These are phyloP conservation scores for Paramuricea clavata DNA, from an alignment of 92 coral and sea anemone genomes.

Conservation along the genomic window DNA sequence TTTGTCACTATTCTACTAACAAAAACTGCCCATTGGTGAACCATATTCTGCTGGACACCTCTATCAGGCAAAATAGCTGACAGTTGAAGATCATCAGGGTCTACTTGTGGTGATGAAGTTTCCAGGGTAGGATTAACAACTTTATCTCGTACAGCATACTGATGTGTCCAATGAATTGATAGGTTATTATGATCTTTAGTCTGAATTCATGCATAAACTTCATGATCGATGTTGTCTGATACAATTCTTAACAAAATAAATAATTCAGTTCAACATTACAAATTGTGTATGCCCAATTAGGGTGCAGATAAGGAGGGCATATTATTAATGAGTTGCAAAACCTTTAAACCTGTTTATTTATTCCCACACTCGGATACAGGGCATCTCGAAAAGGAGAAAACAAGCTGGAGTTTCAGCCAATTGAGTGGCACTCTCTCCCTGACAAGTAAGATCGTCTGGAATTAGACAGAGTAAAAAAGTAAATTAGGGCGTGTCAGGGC, in stretches of 20 bases:
- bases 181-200: slow-evolving; percentile 33
- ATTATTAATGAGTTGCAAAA: too few species aligned
- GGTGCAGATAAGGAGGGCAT: too few species aligned
- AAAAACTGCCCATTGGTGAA: slow-evolving; percentile 47
- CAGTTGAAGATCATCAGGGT: slow-evolving; percentile 43
- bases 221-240: slow-evolving; percentile 49
- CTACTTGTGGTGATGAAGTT: slow-evolving; percentile 20
- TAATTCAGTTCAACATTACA: too few species aligned
- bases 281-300: too few species aligned
- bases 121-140: slow-evolving; percentile 20
- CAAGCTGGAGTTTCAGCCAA: too few species aligned
- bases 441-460: too few species aligned
- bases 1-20: slow-evolving; percentile 35
- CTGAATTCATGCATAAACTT: slow-evolving; percentile 60
- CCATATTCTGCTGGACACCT: slow-evolving; percentile 15
- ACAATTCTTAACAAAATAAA: slow-evolving; percentile 43
- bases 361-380: too few species aligned
- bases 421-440: too few species aligned
- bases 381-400: too few species aligned
- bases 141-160: slow-evolving; percentile 42
- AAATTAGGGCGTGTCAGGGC: too few species aligned
- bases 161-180: slow-evolving; percentile 61
- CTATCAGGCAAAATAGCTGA: slow-evolving; percentile 44
- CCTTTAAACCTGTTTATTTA: too few species aligned
- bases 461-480: too few species aligned